Conservation (phyloP, 2,797 vertebrate genomes). For the Argyrosomus regius region DNA sequence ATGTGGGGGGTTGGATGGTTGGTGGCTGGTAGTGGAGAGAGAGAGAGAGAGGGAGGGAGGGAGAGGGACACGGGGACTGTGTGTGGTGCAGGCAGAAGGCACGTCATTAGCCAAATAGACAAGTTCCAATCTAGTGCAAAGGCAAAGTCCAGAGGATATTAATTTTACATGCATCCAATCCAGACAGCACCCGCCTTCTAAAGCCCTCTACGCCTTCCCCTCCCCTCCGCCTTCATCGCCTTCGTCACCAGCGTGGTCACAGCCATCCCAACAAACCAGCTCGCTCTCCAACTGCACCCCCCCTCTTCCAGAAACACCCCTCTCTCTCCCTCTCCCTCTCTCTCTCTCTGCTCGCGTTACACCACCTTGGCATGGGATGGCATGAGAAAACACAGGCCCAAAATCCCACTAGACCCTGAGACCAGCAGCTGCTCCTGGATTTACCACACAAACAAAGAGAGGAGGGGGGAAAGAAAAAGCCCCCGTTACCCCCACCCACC, state of each 20-base stretch:
- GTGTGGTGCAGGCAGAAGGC: slow-evolving; percentile 86
- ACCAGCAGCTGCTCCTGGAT: slow-evolving; percentile 93
- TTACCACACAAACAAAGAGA: slow-evolving; percentile 89
- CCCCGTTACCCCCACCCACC: slow-evolving; percentile 44
- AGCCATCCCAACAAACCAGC: slow-evolving; percentile 72
- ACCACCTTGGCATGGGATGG: slow-evolving; percentile 87
- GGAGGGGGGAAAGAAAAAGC: slow-evolving; percentile 69
- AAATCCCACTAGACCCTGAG: slow-evolving; percentile 92
- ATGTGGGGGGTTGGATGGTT: slow-evolving; percentile 64
- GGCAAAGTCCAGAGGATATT: slow-evolving; percentile 92
- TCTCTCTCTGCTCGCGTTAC: slow-evolving; percentile 81
- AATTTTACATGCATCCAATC: slow-evolving; percentile 88
- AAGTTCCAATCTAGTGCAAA: slow-evolving; percentile 91
- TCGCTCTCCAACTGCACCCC: slow-evolving; percentile 56
- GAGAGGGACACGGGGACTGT: slow-evolving; percentile 77
- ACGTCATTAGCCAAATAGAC: slow-evolving; percentile 93
- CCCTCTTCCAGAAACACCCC: slow-evolving; percentile 50
- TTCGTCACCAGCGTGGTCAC: slow-evolving; percentile 77
- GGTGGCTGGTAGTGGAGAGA: slow-evolving; percentile 83
- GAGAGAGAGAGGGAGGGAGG: slow-evolving; percentile 52
- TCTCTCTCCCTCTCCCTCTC: slow-evolving; percentile 48
- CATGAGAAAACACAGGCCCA: slow-evolving; percentile 87
- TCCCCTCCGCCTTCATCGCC: slow-evolving; percentile 30
- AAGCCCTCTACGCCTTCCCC: slow-evolving; percentile 32
- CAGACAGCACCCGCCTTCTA: slow-evolving; percentile 70